Evolutionary conservation across 1,140 invertebrate species (phyloP).

Genomic region (Hylaeus anthracinus): DNA sequence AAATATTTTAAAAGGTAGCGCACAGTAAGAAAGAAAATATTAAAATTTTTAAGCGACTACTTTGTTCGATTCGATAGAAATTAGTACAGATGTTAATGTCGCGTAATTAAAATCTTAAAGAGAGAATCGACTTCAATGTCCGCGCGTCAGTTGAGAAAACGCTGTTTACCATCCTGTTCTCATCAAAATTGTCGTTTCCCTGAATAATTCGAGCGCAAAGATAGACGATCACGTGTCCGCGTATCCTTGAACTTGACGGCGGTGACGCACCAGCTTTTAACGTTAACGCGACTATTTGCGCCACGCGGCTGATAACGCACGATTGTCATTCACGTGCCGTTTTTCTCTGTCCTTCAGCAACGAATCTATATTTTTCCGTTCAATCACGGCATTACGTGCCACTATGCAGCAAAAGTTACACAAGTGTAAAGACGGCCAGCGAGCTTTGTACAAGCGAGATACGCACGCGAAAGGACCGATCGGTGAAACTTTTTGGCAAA

Average conservation of each 20-base stretch:
- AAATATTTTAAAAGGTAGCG: too few species aligned
- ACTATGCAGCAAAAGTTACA: neutral
- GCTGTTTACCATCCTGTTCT: neutral
- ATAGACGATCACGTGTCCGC: constrained; percentile 64
- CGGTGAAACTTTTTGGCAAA: neutral
- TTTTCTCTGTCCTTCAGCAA: constrained; percentile 27
- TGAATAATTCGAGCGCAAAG: constrained; percentile 11
- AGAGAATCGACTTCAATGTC: neutral
- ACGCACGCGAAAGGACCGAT: neutral
- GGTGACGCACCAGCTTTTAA: constrained; percentile 50
- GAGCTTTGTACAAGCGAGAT: neutral
- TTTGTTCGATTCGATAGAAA: too few species aligned
- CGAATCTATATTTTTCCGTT: constrained; percentile 20
- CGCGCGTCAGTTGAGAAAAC: neutral
- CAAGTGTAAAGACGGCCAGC: neutral
- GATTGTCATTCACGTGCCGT: constrained; percentile 52
- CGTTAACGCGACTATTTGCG: constrained; percentile 60
- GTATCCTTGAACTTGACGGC: constrained; percentile 74
- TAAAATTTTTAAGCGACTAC: too few species aligned
- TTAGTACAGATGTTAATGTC: too few species aligned
- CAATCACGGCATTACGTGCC: neutral
- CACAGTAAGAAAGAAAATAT: too few species aligned
- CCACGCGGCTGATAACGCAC: constrained; percentile 59
- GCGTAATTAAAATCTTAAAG: too few species aligned
- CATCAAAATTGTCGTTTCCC: constrained; percentile 1